Base-by-base conservation (phyloP, 2,888 invertebrate species). In the Apotomis turbidana region DNA sequence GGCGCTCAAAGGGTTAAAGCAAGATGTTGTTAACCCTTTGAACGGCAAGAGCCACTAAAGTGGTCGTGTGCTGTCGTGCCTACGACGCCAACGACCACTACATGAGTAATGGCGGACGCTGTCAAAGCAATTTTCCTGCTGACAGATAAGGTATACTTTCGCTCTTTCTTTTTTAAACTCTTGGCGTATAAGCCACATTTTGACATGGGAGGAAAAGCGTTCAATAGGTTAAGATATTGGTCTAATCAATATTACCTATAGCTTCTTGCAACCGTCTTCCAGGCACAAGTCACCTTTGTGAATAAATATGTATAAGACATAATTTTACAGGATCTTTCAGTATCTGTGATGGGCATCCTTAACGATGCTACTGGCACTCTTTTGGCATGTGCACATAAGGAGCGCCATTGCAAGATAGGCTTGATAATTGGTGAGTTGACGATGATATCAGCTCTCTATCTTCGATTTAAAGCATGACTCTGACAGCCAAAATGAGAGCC, bases 311-410 rank as follows among this genome's bases (percentile, higher is more conserved):
- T 75, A 78, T 77, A 77, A 79, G 71, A 75, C 83, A 78, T 73
- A 76, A 85, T 86, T 89, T 93, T 94, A 79, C 95, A 97, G 96
- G 97, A 97, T 86, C 94, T 97, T 79, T 90, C 95, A 79, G 96
- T 99, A 83, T 95, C 96, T 81, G 97, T 98, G 83, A 96, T 97
- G 94, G 98, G 98, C 78, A 95, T 99, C 82, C 95, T 99, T 82
- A 99, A 99, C 89, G 98, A 99, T 91, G 97, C 98, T 73, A 97
- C 97, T 52, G 98, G 98, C 78, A 97, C 98, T 27, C 94, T 98
- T 79, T 97, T 98, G 97, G 97, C 98, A 12, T 98, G 98, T 91
- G 97, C 98, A 73, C 97, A 97, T 94, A 95, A 95, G 86, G 96
- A 97, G 88, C 94, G 93, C 76, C 93, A 95, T 85, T 97, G 97